Percentiles rank a stretch among this genome's conserved stretches.
phyloP scores from a whole-genome alignment of 2,113 vertebrate genomes.

The Limanda limanda region DNA sequence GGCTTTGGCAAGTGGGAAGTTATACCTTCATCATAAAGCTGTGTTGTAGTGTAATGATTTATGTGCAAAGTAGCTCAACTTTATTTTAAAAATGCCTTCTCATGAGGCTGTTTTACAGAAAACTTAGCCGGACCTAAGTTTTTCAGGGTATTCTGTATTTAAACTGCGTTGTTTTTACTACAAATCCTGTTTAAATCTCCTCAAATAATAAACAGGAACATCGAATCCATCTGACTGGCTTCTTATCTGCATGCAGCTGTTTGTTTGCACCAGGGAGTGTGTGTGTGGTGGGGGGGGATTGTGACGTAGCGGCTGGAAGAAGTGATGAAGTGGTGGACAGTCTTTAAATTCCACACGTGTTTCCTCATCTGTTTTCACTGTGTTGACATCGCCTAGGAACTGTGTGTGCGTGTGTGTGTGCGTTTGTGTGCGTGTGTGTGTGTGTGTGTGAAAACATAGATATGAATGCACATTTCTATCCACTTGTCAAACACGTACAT shows the following conservation, averaged over 20 bases:
- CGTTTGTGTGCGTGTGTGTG: neutral
- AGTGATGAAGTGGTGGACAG: conserved; percentile 45
- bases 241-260: conserved; percentile 18
- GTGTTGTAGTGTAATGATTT: neutral
- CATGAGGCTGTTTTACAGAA: conserved; percentile 3
- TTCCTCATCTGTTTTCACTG: conserved; percentile 72
- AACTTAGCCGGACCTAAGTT: conserved; percentile 37
- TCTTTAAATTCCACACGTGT: conserved; percentile 65
- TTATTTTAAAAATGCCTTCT: conserved; percentile 3
- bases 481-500: no score
- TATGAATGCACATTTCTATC: no score
- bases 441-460: no score
- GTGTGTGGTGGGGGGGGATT: neutral
- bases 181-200: conserved; percentile 1
- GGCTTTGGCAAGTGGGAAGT: conserved; percentile 14
- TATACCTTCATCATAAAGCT: neutral
- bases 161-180: conserved; percentile 15
- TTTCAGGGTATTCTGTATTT: conserved; percentile 13
- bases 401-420: conserved; percentile 1
- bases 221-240: conserved; percentile 7
- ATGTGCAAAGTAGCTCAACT: neutral
- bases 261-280: neutral
- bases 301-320: conserved; percentile 53
- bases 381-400: conserved; percentile 80
- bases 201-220: conserved; percentile 31